These are phyloP conservation scores for Thalassoma bifasciatum DNA, from an alignment of 2,113 vertebrate species.

Conservation along the genomic window DNA sequence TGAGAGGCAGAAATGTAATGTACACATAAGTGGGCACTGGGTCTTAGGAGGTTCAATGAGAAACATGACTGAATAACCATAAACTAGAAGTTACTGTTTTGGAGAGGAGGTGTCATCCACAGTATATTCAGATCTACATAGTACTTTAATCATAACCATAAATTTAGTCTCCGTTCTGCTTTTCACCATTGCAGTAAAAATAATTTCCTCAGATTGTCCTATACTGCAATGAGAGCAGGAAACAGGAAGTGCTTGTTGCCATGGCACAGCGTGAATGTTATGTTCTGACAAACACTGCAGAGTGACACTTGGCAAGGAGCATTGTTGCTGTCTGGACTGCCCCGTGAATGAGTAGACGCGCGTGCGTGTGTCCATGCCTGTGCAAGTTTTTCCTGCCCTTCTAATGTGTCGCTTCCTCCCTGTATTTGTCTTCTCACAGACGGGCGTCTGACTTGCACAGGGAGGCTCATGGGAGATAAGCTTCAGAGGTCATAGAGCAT, in stretches of 20 bases:
- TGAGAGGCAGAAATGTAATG: too few relatives aligned
- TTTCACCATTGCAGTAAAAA: constrained; percentile 47
- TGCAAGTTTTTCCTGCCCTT: constrained; percentile 53
- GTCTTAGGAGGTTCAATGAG: too few relatives aligned
- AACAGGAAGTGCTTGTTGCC: constrained; percentile 76
- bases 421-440: constrained; percentile 75
- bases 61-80: too few relatives aligned
- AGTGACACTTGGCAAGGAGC: constrained; percentile 68
- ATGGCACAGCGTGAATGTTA: constrained; percentile 53
- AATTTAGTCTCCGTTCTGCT: constrained; percentile 33
- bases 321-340: constrained; percentile 58
- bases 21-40: too few relatives aligned
- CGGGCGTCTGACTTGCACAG: constrained; percentile 47
- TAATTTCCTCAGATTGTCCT: constrained; percentile 80
- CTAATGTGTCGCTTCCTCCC: constrained; percentile 72
- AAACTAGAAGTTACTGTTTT: too few relatives aligned
- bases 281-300: constrained; percentile 64
- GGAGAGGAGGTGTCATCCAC: too few relatives aligned
- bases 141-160: background rate
- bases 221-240: constrained; percentile 56
- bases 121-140: too few relatives aligned
- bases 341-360: constrained; percentile 57
- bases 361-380: constrained; percentile 34
- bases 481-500: constrained; percentile 18
- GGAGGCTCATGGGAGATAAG: constrained; percentile 60